phyloP scores from a whole-genome alignment of 2,888 invertebrate species.

The Sarcophaga caerulescens region DNA sequence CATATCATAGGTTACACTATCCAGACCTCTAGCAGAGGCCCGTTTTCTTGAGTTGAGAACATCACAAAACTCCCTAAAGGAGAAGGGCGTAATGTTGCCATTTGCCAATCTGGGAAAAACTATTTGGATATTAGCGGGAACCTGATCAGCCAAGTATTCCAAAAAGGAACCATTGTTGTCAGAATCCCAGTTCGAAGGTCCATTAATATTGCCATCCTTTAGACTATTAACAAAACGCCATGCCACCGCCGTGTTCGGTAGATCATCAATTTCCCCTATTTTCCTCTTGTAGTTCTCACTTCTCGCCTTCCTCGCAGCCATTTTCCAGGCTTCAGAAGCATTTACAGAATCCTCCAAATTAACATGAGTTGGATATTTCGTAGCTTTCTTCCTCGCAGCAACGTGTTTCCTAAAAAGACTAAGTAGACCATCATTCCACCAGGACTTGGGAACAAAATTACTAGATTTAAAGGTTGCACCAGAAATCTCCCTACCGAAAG shows the following conservation, averaged over 20 bases:
- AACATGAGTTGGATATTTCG: not conserved
- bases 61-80: not conserved
- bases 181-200: not conserved
- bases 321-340: not conserved
- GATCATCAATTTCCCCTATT: not conserved
- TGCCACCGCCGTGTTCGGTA: not conserved
- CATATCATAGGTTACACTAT: not conserved
- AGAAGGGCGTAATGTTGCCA: not conserved
- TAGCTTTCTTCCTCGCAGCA: not conserved
- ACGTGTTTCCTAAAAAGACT: not conserved
- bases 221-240: not conserved
- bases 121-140: not conserved
- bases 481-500: not conserved
- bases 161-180: not conserved
- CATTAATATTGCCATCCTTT: not conserved
- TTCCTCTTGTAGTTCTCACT: not conserved
- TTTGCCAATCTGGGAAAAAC: not conserved
- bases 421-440: conserved; percentile 15
- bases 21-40: not conserved
- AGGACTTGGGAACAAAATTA: conserved; percentile 3
- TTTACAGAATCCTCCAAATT: not conserved
- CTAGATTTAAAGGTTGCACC: not conserved
- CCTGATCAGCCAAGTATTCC: not conserved
- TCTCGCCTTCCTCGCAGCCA: not conserved
- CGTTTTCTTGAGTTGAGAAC: not conserved